Evolutionary conservation across 2,797 vertebrate species (phyloP).

Genomic region (Lycodopsis pacificus): DNA sequence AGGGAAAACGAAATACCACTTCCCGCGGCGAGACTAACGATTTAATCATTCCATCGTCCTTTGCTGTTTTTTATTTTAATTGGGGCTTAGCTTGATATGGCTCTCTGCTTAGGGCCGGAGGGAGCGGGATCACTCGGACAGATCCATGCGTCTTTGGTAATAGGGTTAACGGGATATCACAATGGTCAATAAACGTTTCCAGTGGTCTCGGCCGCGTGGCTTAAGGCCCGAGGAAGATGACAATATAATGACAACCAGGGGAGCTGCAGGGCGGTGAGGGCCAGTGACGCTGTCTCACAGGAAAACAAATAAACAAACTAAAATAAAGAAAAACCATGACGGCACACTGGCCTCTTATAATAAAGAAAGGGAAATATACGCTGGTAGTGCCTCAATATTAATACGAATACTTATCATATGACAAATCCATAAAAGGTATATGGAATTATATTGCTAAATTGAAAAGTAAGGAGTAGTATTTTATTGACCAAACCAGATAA

Average conservation of each 20-base stretch:
- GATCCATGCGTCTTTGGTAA: conserved; percentile 92
- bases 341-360: not conserved
- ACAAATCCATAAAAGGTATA: not conserved
- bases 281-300: conserved; percentile 17
- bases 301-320: not conserved
- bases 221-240: conserved; percentile 56
- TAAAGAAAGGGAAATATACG: not conserved
- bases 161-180: conserved; percentile 86
- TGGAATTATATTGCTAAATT: not conserved
- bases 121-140: conserved; percentile 92
- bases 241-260: conserved; percentile 32
- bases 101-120: conserved; percentile 87
- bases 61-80: conserved; percentile 91
- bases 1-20: conserved; percentile 95
- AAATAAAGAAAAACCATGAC: not conserved
- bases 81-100: conserved; percentile 90
- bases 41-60: conserved; percentile 97
- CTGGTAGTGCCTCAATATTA: too few relatives aligned
- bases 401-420: not conserved
- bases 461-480: not conserved
- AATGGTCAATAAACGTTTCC: conserved; percentile 87
- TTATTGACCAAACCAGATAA: not conserved
- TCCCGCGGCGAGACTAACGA: conserved; percentile 96
- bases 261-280: conserved; percentile 20
- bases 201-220: conserved; percentile 56